Percentiles rank a stretch among this genome's conserved stretches.
Evolutionary conservation across 2,113 vertebrate genomes (phyloP).

Genomic region (Dicerorhinus sumatrensis): DNA sequence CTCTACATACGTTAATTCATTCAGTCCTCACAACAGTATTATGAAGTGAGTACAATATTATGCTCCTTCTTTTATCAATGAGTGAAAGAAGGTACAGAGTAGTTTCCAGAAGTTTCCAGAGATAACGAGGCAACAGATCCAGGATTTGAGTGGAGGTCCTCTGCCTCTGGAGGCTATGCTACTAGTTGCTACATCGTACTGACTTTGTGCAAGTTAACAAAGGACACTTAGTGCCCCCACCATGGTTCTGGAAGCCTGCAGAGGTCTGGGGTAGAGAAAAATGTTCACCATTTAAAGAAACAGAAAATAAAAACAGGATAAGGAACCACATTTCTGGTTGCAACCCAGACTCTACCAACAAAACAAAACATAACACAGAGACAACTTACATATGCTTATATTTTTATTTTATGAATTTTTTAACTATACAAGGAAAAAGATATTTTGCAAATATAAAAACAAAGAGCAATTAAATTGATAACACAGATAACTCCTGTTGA

Average conservation of each 20-base stretch:
- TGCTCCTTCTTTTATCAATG: background rate
- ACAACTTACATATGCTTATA: background rate
- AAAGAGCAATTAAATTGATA: constrained; percentile 20
- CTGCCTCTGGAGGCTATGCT: background rate
- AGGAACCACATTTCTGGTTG: background rate
- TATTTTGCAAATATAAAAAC: background rate
- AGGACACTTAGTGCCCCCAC: background rate
- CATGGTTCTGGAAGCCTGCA: background rate
- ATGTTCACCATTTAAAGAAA: background rate
- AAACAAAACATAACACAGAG: background rate
- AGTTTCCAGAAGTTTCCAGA: background rate
- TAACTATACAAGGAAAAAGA: background rate
- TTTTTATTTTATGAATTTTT: background rate
- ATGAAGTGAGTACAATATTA: background rate
- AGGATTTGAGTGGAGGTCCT: background rate
- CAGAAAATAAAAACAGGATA: background rate
- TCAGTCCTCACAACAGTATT: background rate
- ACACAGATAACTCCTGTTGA: background rate
- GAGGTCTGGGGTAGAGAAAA: background rate
- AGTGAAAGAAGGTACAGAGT: background rate
- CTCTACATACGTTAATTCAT: background rate
- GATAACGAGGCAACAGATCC: background rate
- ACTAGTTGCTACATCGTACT: too few species aligned
- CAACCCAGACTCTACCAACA: background rate
- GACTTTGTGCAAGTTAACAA: background rate